Conservation (phyloP, 2,888 invertebrate species). For the Luperina testacea region DNA sequence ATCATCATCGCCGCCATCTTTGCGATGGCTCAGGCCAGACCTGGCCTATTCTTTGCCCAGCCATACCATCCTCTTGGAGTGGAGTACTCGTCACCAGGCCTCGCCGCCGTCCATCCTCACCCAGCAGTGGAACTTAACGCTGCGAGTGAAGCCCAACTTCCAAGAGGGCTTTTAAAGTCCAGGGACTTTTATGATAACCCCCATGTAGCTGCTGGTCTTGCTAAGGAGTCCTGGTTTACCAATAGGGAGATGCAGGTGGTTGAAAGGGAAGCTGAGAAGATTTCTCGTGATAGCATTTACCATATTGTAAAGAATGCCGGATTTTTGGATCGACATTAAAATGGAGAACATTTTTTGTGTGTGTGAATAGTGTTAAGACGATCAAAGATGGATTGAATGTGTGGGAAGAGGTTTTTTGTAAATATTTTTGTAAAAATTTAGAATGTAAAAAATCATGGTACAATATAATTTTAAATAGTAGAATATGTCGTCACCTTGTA, state of each 20-base stretch:
- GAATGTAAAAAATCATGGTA: slow-evolving; percentile 24
- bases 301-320: slow-evolving; percentile 94
- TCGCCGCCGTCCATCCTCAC: slow-evolving; percentile 88
- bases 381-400: neutral
- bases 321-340: slow-evolving; percentile 85
- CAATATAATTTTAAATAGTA: slow-evolving; percentile 26
- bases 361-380: neutral
- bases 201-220: slow-evolving; percentile 92
- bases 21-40: slow-evolving; percentile 84
- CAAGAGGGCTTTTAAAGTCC: slow-evolving; percentile 92
- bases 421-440: slow-evolving; percentile 1
- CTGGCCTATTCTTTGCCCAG: slow-evolving; percentile 86
- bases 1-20: slow-evolving; percentile 79
- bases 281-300: slow-evolving; percentile 93
- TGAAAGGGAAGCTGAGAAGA: slow-evolving; percentile 95
- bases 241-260: slow-evolving; percentile 94
- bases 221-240: slow-evolving; percentile 94
- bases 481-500: slow-evolving; percentile 49
- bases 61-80: slow-evolving; percentile 86
- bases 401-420: neutral
- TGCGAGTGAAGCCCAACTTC: slow-evolving; percentile 93
- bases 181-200: slow-evolving; percentile 94
- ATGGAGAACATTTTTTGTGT: neutral
- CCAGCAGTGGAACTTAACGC: slow-evolving; percentile 93
- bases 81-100: slow-evolving; percentile 83